These are phyloP conservation scores for Myiotriccus ornatus DNA, from an alignment of 2,797 vertebrate species.

Conservation along the genomic window DNA sequence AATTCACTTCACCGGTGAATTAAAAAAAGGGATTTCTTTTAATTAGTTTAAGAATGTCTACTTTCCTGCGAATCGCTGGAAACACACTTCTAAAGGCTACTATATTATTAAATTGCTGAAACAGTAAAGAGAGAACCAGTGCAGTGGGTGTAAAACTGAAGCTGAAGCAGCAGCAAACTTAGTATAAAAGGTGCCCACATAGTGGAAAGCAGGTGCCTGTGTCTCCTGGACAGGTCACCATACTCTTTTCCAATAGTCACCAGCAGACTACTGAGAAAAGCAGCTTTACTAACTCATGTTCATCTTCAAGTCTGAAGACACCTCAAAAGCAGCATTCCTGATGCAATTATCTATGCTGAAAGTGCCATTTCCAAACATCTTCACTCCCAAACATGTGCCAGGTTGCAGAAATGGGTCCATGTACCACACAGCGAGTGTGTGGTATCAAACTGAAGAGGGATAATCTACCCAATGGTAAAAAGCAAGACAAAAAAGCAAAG, in stretches of 20 bases:
- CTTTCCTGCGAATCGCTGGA: background rate
- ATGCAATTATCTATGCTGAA: background rate
- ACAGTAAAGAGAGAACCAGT: background rate
- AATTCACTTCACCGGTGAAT: background rate
- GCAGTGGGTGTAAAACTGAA: background rate
- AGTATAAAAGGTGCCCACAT: background rate
- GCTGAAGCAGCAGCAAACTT: background rate
- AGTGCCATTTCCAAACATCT: background rate
- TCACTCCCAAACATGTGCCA: background rate
- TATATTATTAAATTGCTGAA: constrained; percentile 3
- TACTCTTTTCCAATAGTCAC: background rate
- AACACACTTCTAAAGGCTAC: background rate
- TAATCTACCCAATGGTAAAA: background rate
- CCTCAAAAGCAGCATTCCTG: background rate
- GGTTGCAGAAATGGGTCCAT: background rate
- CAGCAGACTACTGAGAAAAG: background rate
- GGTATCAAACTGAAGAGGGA: background rate
- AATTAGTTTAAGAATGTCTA: background rate
- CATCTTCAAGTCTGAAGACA: background rate
- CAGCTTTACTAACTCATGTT: background rate
- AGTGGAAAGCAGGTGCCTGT: background rate
- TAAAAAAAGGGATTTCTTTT: background rate
- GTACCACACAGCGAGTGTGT: background rate
- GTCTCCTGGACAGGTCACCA: background rate
- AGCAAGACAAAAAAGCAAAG: background rate